Base-by-base conservation (phyloP, 2,888 invertebrate species). In the Drosophila testacea region DNA sequence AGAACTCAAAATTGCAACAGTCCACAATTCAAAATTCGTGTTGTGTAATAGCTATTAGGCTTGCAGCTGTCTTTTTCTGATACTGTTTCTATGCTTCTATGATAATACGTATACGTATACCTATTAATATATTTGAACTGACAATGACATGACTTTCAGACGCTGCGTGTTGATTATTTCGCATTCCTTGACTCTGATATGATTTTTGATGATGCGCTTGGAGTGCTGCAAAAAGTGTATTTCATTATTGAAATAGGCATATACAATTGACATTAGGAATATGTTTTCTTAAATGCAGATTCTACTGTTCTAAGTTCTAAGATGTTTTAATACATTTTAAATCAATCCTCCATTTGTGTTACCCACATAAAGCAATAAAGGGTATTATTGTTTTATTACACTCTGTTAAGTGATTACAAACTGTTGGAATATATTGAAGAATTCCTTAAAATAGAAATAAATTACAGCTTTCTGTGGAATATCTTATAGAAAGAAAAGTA, bases 21-120 rank as follows among this genome's bases (percentile, higher is more conserved):
- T n/a, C 27, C 32, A 10, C 42, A 44, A 6, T 22, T 10, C 22
- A 32, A 44, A 27, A 10, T 32, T 13, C 28, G 4, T 42, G 41
- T 60, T 76, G 59, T 65, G 55, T 67, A 72, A 73, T 73, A 56
- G 36, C 44, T 39, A 32, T 52, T 10, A 39, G 48, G 56, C 41
- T 34, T 73, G 69, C 50, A 70, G 59, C 56, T 30, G 30, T 39
- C 10, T 32, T 11, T 28, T 13, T 41, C 28, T 39, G 34, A 28
- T 51, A 22, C 62, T 41, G 42, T 57, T 59, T 28, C 62, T 51
- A 62, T 55, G 51, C 28, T 36, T 9, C 48, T 32, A 41, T 7
- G 16, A 51, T 48, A 22, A 44, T 46, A 27, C 22, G 16, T 39
- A 10, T 16, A 22, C n/a, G 10, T 41, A 32, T 42, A 7, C 5